These are phyloP conservation scores for Telmatochromis sp. DNA, from an alignment of 2,113 vertebrate species.

Conservation along the genomic window DNA sequence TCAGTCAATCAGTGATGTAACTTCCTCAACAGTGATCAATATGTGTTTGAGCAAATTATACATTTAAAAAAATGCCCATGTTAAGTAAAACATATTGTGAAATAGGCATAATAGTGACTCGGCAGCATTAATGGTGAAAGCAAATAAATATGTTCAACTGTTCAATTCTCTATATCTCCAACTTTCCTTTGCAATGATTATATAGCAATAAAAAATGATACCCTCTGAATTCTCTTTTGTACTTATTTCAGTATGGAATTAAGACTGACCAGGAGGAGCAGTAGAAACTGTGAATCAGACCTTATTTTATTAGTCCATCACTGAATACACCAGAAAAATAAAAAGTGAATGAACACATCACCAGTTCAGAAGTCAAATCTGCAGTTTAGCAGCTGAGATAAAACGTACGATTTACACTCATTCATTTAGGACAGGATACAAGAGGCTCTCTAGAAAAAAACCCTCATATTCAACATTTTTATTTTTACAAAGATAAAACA, in stretches of 20 bases:
- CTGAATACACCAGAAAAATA: not conserved
- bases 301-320: constrained; percentile 6
- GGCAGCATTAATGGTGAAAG: not conserved
- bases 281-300: not conserved
- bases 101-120: not conserved
- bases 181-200: not conserved
- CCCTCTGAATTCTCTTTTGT: not conserved
- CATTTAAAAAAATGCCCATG: not conserved
- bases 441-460: not conserved
- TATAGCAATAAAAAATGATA: not conserved
- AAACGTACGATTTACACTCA: not conserved
- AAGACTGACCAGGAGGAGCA: not conserved
- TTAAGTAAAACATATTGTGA: not conserved
- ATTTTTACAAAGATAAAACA: not conserved
- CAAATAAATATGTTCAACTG: not conserved
- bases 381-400: not conserved
- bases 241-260: not conserved
- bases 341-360: not conserved
- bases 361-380: not conserved
- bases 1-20: not conserved
- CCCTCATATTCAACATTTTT: not conserved
- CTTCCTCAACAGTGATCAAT: not conserved
- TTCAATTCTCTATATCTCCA: not conserved
- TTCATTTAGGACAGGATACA: not conserved
- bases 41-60: not conserved